A percentile compares a stretch with the other conserved stretches of the same genome.
phyloP scores from a whole-genome alignment of 2,888 invertebrate species.

The Aethes cnicana region DNA sequence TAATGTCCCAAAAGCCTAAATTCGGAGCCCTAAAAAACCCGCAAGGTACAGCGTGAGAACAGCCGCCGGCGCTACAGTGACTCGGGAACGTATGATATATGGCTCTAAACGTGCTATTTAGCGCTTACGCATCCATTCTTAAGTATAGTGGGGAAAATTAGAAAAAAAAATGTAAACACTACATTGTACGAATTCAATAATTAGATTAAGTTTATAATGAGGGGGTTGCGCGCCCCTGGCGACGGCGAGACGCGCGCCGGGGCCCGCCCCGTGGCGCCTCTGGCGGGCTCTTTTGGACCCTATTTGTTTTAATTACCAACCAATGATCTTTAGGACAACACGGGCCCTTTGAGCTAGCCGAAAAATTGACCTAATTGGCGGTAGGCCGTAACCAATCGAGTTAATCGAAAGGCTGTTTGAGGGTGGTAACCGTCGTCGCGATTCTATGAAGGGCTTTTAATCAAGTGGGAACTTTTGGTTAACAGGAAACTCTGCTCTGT shows the following conservation, averaged over 20 bases:
- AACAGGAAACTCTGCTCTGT: conserved; percentile 22
- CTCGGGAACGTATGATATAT: conserved; percentile 77
- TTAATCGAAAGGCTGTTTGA: conserved; percentile 40
- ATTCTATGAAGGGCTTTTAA: conserved; percentile 31
- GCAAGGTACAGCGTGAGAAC: conserved; percentile 65
- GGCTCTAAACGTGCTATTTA: conserved; percentile 81
- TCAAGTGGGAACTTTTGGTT: conserved; percentile 15
- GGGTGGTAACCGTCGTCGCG: conserved; percentile 39
- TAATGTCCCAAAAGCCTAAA: conserved; percentile 49
- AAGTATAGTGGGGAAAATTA: conserved; percentile 80
- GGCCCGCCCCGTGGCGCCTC: conserved; percentile 76
- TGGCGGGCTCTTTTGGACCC: conserved; percentile 75
- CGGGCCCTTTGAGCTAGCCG: conserved; percentile 69
- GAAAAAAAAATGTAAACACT: conserved; percentile 81
- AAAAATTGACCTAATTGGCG: conserved; percentile 72
- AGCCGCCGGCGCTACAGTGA: conserved; percentile 65
- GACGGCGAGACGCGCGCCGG: conserved; percentile 68
- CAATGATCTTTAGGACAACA: conserved; percentile 76
- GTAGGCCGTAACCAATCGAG: conserved; percentile 58
- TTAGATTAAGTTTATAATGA: conserved; percentile 81
- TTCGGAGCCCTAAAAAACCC: conserved; percentile 49
- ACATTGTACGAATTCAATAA: conserved; percentile 82
- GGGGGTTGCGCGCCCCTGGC: conserved; percentile 68
- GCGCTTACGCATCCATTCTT: conserved; percentile 77
- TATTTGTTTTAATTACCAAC: conserved; percentile 81